Base-by-base conservation (phyloP, 2,797 vertebrate species). In the Sparidentex hasta region DNA sequence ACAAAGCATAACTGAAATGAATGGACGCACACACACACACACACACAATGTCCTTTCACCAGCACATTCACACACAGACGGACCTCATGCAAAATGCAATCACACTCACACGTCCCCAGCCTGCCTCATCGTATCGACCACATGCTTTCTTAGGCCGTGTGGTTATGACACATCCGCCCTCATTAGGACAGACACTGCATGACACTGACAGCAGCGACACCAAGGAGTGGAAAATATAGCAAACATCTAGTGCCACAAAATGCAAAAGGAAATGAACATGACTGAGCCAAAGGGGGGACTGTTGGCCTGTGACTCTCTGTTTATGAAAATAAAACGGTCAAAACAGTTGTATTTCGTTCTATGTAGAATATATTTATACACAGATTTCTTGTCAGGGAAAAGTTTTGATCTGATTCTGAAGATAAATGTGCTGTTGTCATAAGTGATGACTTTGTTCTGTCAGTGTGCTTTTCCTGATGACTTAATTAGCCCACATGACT, bases 1-100 rank as follows among this genome's bases (percentile, higher is more conserved):
- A 81, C 65, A 82, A 76, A 86, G 74, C 44, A 80, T 48, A 75
- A 67, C n/a, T 56, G 69, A 87, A 76, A 83, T 50, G 25, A 48
- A 74, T 23, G 29, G 23, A 73, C 51, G 63, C 46, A 54, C 51
- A 66, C 46, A 54, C 29, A 54, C 2, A 23, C 46, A 54, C 29
- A 54, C 2, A 23, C 27, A 25, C 59, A 33, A 50, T 4, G 57
- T 65, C 68, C 23, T 69, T 48, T 17, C 21, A 61, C 38, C 71
- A 4, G 3, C 43, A 63, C 51, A 38, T 44, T 67, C 41, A 72
- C 74, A 67, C 61, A 51, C 3, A 7, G 11, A 20, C 18, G 25
- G 23, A 62, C 50, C 70, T 74, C 46, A 50, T 76, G 71, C 59
- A 76, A 78, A 81, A 80, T 72, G 54, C 69, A 78, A 62, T 75